These are phyloP conservation scores for Phrynocephalus versicolor DNA, from an alignment of 2,113 vertebrate genomes.

Conservation along the genomic window DNA sequence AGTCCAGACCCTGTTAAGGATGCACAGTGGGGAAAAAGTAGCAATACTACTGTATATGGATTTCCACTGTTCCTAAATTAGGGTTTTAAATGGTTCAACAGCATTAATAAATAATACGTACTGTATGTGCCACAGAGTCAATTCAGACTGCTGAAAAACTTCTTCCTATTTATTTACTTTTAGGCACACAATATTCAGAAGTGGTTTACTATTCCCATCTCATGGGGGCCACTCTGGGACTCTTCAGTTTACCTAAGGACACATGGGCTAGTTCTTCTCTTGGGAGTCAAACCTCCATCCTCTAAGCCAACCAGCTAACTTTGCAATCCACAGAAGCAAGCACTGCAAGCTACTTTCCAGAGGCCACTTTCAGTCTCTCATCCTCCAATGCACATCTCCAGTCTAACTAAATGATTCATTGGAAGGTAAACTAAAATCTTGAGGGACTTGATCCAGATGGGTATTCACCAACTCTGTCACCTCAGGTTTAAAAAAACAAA, in stretches of 20 bases:
- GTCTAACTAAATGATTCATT: background rate
- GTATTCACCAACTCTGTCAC: background rate
- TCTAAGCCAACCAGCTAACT: background rate
- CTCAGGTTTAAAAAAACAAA: constrained; percentile 42
- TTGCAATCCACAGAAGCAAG: background rate
- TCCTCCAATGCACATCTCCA: background rate
- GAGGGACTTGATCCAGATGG: background rate
- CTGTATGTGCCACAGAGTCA: background rate
- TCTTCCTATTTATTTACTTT: no score
- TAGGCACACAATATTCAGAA: no score
- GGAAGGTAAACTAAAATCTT: background rate
- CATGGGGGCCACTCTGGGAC: no score
- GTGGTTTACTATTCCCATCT: no score
- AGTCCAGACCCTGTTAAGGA: no score
- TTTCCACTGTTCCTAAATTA: accelerated
- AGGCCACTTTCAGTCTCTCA: background rate
- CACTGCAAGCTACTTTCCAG: background rate
- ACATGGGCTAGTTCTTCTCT: no score
- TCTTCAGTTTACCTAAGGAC: no score
- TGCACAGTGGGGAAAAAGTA: background rate
- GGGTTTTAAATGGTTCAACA: background rate
- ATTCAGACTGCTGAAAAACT: no score
- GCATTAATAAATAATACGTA: background rate
- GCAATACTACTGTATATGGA: background rate
- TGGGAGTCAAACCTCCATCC: no score